Percentiles rank a stretch among this genome's conserved stretches.
phyloP scores from a whole-genome alignment of 1,140 invertebrate species.

The Spodoptera frugiperda region DNA sequence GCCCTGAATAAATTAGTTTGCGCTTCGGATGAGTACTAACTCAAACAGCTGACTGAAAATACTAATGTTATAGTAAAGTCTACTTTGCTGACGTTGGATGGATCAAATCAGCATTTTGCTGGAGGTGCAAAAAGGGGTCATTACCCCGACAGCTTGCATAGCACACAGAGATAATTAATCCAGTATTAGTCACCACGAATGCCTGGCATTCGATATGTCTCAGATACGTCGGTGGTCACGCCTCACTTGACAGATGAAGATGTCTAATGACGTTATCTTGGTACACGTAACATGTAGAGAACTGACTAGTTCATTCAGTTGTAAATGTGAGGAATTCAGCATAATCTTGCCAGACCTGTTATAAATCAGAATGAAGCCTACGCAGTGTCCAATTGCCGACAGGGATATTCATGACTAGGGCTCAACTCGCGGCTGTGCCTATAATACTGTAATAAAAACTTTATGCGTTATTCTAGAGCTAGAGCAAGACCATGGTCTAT shows the following conservation, averaged over 20 bases:
- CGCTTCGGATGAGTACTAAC: constrained; percentile 10
- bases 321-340: constrained; percentile 27
- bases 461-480: too few relatives aligned
- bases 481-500: too few relatives aligned
- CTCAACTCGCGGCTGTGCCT: too few relatives aligned
- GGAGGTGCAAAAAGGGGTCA: constrained; percentile 13
- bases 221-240: constrained; percentile 22
- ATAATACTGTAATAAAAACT: too few relatives aligned
- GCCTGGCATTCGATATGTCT: constrained; percentile 25
- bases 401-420: constrained; percentile 18
- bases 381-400: constrained; percentile 14
- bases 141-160: constrained; percentile 3
- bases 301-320: constrained; percentile 34
- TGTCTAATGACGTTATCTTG: constrained; percentile 36
- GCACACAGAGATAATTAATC: constrained; percentile 23
- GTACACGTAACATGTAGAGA: constrained; percentile 7
- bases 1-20: constrained; percentile 42
- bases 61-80: constrained; percentile 35
- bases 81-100: constrained; percentile 4
- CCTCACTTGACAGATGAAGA: constrained; percentile 20
- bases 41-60: constrained; percentile 21
- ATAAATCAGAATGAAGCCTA: constrained; percentile 26
- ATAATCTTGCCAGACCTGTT: neutral
- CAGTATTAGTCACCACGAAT: constrained; percentile 23
- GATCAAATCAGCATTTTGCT: constrained; percentile 31